Evolutionary conservation across 2,113 vertebrate species (phyloP).

Genomic region (Hippoglossus stenolepis): DNA sequence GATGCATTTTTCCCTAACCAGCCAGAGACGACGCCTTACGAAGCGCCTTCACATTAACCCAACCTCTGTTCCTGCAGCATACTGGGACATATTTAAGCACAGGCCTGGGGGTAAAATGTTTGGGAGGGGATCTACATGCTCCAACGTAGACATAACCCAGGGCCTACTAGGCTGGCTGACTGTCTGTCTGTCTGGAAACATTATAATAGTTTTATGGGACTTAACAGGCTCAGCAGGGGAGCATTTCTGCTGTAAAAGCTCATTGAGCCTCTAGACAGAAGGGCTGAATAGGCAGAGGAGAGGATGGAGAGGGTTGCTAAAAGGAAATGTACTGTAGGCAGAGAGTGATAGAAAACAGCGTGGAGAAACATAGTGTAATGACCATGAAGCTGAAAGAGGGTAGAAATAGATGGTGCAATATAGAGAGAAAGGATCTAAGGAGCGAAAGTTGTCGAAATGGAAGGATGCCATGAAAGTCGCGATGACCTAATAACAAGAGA

Average conservation of each 20-base stretch:
- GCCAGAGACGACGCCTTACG: background rate
- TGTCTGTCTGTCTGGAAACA: conserved; percentile 55
- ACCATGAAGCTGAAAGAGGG: background rate
- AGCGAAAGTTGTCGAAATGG: background rate
- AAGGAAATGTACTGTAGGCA: conserved; percentile 8
- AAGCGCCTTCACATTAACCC: background rate
- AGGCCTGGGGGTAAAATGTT: conserved; percentile 38
- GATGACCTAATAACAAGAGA: background rate
- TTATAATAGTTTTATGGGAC: conserved; percentile 61
- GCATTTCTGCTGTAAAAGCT: conserved; percentile 45
- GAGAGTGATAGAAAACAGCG: background rate
- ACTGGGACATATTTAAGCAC: conserved; percentile 39
- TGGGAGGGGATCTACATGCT: conserved; percentile 43
- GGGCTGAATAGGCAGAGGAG: conserved; percentile 6
- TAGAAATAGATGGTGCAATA: too few relatives aligned
- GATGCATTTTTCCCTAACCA: conserved; percentile 3
- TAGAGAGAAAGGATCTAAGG: background rate
- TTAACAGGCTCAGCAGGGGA: conserved; percentile 64
- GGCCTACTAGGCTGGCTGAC: conserved; percentile 26
- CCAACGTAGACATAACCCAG: conserved; percentile 46
- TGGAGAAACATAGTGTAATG: conserved; percentile 3
- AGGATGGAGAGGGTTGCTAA: background rate
- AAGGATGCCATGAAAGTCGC: conserved; percentile 6
- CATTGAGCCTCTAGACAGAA: conserved; percentile 41
- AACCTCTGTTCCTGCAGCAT: conserved; percentile 20